These are phyloP conservation scores for Bilobella aurantiaca DNA, from an alignment of 1,140 invertebrate species.

Conservation along the genomic window DNA sequence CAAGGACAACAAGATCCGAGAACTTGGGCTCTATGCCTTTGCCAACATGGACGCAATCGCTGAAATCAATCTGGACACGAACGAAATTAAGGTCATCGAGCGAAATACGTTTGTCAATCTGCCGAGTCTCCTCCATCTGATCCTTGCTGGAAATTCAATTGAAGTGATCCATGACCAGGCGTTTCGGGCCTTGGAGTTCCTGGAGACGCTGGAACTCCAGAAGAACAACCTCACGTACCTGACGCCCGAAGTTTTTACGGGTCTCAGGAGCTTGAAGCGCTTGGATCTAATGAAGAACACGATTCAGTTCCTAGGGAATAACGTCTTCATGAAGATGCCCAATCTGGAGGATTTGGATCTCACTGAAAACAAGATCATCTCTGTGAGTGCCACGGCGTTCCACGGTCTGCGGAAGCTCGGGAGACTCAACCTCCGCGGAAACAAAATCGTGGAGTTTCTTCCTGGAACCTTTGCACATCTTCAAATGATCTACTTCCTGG, in stretches of 20 bases:
- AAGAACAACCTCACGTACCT: slow-evolving; percentile 57
- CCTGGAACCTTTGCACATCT: slow-evolving; percentile 54
- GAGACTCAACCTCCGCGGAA: slow-evolving; percentile 57
- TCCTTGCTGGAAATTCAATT: slow-evolving; percentile 59
- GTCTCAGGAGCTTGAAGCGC: slow-evolving; percentile 50
- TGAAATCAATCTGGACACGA: slow-evolving; percentile 56
- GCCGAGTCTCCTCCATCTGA: slow-evolving; percentile 53
- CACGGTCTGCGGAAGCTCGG: slow-evolving; percentile 55
- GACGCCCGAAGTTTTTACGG: slow-evolving; percentile 57
- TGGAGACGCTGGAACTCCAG: slow-evolving; percentile 57
- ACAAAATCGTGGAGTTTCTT: slow-evolving; percentile 55
- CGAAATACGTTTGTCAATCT: slow-evolving; percentile 58
- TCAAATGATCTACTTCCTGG: slow-evolving; percentile 53
- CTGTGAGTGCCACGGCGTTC: slow-evolving; percentile 58
- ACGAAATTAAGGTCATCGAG: slow-evolving; percentile 57
- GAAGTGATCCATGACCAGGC: slow-evolving; percentile 57
- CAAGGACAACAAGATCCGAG: slow-evolving; percentile 54
- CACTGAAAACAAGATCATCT: slow-evolving; percentile 57
- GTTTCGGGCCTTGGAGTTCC: slow-evolving; percentile 52
- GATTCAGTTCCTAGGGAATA: slow-evolving; percentile 58
- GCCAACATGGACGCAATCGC: slow-evolving; percentile 54
- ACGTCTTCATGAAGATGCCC: slow-evolving; percentile 60
- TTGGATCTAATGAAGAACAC: slow-evolving; percentile 58
- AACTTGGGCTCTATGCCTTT: slow-evolving; percentile 54
- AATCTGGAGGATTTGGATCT: slow-evolving; percentile 58